phyloP scores from a whole-genome alignment of 2,797 vertebrate species.

The Falco berigora region DNA sequence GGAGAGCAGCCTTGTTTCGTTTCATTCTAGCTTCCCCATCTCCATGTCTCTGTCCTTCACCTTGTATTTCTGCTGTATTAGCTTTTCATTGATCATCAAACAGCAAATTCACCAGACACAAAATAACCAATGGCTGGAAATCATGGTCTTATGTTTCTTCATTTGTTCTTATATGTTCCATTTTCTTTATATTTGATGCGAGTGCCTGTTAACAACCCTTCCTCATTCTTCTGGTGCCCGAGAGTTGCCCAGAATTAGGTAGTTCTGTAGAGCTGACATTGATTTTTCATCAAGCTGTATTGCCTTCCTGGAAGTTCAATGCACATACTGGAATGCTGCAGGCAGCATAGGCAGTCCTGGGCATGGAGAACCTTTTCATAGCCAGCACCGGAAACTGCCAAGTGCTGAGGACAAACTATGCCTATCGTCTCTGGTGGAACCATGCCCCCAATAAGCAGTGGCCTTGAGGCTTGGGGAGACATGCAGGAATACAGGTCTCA shows the following conservation, averaged over 20 bases:
- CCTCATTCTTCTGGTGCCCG: neutral
- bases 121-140: neutral
- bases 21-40: neutral
- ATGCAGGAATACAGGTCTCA: neutral
- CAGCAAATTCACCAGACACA: neutral
- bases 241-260: neutral
- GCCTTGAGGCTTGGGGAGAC: neutral
- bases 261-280: neutral
- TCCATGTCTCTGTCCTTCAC: neutral
- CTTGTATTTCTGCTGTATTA: neutral
- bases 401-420: neutral
- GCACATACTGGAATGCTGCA: neutral
- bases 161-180: neutral
- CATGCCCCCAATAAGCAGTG: neutral
- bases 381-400: neutral
- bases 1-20: neutral
- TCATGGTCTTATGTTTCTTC: neutral
- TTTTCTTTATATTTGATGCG: neutral
- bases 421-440: neutral
- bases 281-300: neutral
- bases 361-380: neutral
- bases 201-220: neutral
- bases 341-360: neutral
- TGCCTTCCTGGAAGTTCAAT: neutral
- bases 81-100: neutral